Base-by-base conservation (phyloP, 2,797 vertebrate species). In the Phataginus tetradactyla region DNA sequence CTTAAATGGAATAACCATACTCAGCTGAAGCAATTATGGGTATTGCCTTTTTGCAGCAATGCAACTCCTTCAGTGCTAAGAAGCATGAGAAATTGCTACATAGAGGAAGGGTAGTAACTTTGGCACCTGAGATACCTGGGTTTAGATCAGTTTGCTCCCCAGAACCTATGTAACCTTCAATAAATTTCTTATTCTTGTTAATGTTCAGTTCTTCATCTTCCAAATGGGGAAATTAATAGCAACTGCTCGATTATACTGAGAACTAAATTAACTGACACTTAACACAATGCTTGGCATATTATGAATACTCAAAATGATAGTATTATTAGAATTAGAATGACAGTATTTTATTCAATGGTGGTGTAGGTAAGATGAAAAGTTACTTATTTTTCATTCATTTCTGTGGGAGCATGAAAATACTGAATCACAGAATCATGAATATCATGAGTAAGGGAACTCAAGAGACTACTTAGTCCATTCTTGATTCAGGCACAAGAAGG, bases 361-460 rank as follows among this genome's bases (percentile, higher is more conserved):
- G 64, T 87, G 3, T 32, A 87, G 81, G 18, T 53, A 90, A 90
- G 21, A 78, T 66, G 53, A 63, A 93, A 84, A 72, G 29, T 27
- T 78, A 83, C 66, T 78, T 59, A 69, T 14, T 59, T 83, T 90
- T 37, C 23, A 64, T 93, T 85, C 42, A 69, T 93, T 93, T 96
- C 34, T 53, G 10, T 42, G 45, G 13, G 17, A 66, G 4, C 15
- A 55, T 55, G 14, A 93, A 49, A 27, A 42, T 55, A 68, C 17
- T 87, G 59, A 78, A 49, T 87, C 34, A 53, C 20, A 79, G 49
- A 86, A 72, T 93, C 25, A 32, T 74, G 32, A 74, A 84, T 78
- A 6, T 72, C 45, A 80, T 55, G 27, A 87, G 27, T 74, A 37
- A 93, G 68, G 66, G 49, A 91, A 87, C 5, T 7, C n/a, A 69